Conservation (phyloP, 2,888 invertebrate species). For the Agrotis exclamationis region DNA sequence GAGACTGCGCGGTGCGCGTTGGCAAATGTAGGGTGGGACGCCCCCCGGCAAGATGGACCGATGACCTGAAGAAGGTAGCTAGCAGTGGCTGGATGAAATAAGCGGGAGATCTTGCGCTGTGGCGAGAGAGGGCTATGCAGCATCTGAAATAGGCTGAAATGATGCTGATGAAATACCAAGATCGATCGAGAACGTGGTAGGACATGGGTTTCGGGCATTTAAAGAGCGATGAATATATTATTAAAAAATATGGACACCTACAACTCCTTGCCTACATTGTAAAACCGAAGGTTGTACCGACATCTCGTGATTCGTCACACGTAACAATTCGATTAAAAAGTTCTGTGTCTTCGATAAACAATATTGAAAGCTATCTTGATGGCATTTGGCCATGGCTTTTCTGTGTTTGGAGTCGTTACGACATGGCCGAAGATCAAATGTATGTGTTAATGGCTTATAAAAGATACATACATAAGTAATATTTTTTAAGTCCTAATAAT, state of each 20-base stretch:
- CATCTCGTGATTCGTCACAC: constrained; percentile 69
- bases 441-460: constrained; percentile 52
- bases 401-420: constrained; percentile 80
- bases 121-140: too few relatives aligned
- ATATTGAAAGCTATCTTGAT: constrained; percentile 84
- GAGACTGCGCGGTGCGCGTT: too few relatives aligned
- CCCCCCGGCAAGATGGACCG: too few relatives aligned
- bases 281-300: constrained; percentile 70
- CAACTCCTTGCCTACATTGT: constrained; percentile 62
- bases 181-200: too few relatives aligned
- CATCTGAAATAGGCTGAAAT: too few relatives aligned
- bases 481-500: constrained; percentile 9
- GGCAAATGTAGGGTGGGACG: too few relatives aligned
- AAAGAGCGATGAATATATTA: too few relatives aligned
- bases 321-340: constrained; percentile 75
- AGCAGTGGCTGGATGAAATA: too few relatives aligned
- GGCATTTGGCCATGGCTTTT: constrained; percentile 86
- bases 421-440: constrained; percentile 77
- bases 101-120: too few relatives aligned
- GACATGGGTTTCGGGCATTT: too few relatives aligned
- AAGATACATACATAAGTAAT: constrained; percentile 17
- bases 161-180: too few relatives aligned
- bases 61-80: too few relatives aligned
- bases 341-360: constrained; percentile 77
- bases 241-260: not conserved